A percentile compares a stretch with the other conserved stretches of the same genome.
Conservation (phyloP, 2,888 invertebrate species). For the Girardia tigrina region DNA sequence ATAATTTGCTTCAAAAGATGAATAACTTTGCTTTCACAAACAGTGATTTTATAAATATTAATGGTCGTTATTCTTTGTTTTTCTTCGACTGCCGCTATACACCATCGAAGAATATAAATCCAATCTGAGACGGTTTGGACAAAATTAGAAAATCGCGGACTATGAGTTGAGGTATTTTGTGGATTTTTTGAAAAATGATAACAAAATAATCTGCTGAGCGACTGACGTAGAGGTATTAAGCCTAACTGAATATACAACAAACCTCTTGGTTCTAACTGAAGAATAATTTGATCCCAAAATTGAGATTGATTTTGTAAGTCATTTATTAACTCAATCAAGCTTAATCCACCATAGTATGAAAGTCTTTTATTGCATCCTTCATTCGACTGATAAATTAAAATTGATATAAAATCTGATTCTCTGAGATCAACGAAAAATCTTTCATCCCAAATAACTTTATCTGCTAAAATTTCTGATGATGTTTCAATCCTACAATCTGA, state of each 20-base stretch:
- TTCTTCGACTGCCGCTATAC: background rate
- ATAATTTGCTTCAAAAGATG: conserved; percentile 1
- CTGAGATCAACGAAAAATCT: background rate
- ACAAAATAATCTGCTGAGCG: background rate
- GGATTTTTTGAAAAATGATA: background rate
- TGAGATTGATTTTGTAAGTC: conserved; percentile 7
- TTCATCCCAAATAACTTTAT: conserved; percentile 12
- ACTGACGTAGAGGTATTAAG: background rate
- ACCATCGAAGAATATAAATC: conserved; percentile 18
- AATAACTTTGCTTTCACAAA: background rate
- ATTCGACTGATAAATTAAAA: background rate
- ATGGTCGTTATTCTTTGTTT: background rate
- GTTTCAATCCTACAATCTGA: background rate
- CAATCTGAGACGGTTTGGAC: background rate
- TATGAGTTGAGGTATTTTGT: background rate
- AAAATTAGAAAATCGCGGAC: conserved; percentile 6
- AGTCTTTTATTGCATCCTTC: conserved; percentile 6
- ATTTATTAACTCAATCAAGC: conserved; percentile 5
- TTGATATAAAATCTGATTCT: background rate
- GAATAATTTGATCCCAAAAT: background rate
- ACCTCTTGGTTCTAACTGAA: conserved; percentile 9
- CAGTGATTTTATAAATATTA: background rate
- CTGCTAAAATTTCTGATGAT: background rate
- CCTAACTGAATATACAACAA: conserved; percentile 11
- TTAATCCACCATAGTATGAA: background rate